These are phyloP conservation scores for Drosophila leontia DNA, from an alignment of 1,140 invertebrate species.

Conservation along the genomic window DNA sequence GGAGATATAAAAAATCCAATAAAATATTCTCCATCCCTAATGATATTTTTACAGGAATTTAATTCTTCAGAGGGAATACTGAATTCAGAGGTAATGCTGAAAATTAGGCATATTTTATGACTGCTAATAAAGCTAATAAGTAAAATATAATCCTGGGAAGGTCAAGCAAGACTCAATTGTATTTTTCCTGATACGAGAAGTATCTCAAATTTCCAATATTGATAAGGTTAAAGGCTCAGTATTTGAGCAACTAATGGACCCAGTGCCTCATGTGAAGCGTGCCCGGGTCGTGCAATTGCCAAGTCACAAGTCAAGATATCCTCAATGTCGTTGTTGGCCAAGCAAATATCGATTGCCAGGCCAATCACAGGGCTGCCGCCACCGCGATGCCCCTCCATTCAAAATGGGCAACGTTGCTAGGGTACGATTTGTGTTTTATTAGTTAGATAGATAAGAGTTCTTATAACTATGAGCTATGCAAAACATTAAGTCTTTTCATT, in stretches of 20 bases:
- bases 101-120: background rate
- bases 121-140: no score
- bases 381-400: background rate
- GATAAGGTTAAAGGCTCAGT: no score
- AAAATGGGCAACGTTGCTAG: slow-evolving; percentile 6
- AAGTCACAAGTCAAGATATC: slow-evolving; percentile 22
- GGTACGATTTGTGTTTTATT: slow-evolving; percentile 17
- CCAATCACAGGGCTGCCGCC: slow-evolving; percentile 5
- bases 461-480: slow-evolving; percentile 25
- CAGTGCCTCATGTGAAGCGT: background rate
- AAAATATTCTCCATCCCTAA: background rate
- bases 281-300: slow-evolving; percentile 9
- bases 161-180: no score
- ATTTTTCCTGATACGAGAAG: no score
- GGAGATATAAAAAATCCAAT: background rate
- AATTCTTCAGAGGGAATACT: no score
- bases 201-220: background rate
- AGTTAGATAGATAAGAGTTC: slow-evolving; percentile 25
- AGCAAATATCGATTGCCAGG: slow-evolving; percentile 17
- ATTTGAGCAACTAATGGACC: background rate
- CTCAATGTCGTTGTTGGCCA: slow-evolving; percentile 22
- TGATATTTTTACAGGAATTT: background rate
- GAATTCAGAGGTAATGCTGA: no score
- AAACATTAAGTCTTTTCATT: slow-evolving; percentile 55
- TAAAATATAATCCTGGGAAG: no score